Evolutionary conservation across 2,797 vertebrate genomes (phyloP).

Genomic region (Lepus townsendii): DNA sequence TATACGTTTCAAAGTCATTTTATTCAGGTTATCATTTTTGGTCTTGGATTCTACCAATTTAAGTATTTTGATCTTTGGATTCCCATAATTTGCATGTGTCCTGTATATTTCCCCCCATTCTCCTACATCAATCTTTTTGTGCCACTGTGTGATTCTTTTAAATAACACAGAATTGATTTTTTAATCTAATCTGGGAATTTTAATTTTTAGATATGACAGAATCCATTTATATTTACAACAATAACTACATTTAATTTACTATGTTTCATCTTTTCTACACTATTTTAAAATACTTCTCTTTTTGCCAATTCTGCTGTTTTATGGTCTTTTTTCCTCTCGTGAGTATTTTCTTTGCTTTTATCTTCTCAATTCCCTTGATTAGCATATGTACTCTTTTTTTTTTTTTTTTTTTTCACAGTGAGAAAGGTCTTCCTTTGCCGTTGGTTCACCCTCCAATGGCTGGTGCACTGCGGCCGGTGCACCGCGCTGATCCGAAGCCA

Average conservation of each 20-base stretch:
- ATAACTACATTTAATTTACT: constrained; percentile 5
- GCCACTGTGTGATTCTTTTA: constrained; percentile 62
- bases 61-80: constrained; percentile 67
- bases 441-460: too few relatives aligned
- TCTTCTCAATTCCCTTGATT: neutral
- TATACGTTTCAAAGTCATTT: constrained; percentile 29
- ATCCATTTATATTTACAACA: constrained; percentile 48
- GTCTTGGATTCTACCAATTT: constrained; percentile 52
- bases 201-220: constrained; percentile 51
- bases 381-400: neutral
- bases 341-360: constrained; percentile 49
- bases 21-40: neutral
- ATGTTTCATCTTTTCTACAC: constrained; percentile 30
- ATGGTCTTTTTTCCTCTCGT: constrained; percentile 11
- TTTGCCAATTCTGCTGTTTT: constrained; percentile 55
- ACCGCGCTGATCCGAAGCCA: too few relatives aligned
- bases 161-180: constrained; percentile 63
- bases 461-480: too few relatives aligned
- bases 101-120: constrained; percentile 45
- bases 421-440: too few relatives aligned
- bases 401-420: too few relatives aligned
- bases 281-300: constrained; percentile 17
- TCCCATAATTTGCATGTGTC: constrained; percentile 54
- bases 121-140: constrained; percentile 48
- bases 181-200: constrained; percentile 61